Base-by-base conservation (phyloP, 92 coral and sea anemone species). In the Epizoanthus ramosus region DNA sequence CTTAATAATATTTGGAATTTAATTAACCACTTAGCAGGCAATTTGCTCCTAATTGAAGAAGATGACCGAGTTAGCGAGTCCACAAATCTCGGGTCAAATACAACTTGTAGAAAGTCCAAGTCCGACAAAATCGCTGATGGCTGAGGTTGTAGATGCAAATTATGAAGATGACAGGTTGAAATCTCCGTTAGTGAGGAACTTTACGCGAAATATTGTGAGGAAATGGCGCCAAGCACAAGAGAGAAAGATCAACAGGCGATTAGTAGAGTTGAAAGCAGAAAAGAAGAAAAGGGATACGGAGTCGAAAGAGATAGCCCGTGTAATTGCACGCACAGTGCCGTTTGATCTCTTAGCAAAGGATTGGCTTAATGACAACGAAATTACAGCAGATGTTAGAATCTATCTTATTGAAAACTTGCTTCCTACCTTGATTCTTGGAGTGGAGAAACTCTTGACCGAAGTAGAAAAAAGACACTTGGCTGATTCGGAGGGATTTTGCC, bases 401-500 rank as follows among this genome's bases (percentile, higher is more conserved):
- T 96, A 96, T 74, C 85, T 96, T 45, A 86, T 96, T 21, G 99
- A 96, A 50, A 88, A 87, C 25, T 89, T 96, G 50, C 70, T 96
- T 50, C 99, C 99, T 63, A 92, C 94, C 50, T 84, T 96, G 22
- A 94, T 96, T 52, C 91, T 96, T 87, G 98, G 99, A 41, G 87
- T 96, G 13, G 99, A 96, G 86, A 96, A 96, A 87, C 86, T 96
- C 31, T 83, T 96, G 65, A 89, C 76, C 3, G 99, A 96, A 76
- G 99, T 88, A 9, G 89, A 88, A 56, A 90, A 88, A 71, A 86
- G 97, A 53, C 93, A 83, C 31, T 86, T 96, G 25, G 93, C 93
- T 12, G 92, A 84, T 22, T 91, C 93, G 24, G 95, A 96, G 71
- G 91, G 92, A 14, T 84, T 90, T 47, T 90, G 95, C 70, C 90